phyloP scores from a whole-genome alignment of 2,888 invertebrate genomes.

The Lissocephala sabroskyi region DNA sequence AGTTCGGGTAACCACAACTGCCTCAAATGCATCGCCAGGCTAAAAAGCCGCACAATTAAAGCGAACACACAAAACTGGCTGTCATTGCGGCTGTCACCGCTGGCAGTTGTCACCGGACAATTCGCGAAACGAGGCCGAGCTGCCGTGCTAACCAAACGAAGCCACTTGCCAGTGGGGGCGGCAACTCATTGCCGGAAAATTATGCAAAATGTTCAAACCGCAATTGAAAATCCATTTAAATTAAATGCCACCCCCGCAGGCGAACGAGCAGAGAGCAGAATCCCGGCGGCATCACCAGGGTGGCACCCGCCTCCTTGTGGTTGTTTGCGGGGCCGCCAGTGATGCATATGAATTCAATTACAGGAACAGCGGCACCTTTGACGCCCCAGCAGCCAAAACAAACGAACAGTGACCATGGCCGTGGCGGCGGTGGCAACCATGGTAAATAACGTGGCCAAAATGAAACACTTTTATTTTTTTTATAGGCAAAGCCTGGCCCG shows the following conservation, averaged over 20 bases:
- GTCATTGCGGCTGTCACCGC: constrained; percentile 49
- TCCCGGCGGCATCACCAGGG: too few relatives aligned
- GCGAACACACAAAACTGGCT: constrained; percentile 47
- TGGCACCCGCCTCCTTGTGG: too few relatives aligned
- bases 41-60: constrained; percentile 45
- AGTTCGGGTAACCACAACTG: too few relatives aligned
- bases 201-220: constrained; percentile 69
- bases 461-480: constrained; percentile 51
- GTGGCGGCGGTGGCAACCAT: constrained; percentile 34
- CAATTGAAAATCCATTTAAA: constrained; percentile 71
- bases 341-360: constrained; percentile 71
- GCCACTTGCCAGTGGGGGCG: constrained; percentile 40
- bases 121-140: constrained; percentile 41
- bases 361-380: constrained; percentile 63
- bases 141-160: constrained; percentile 24
- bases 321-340: constrained; percentile 44
- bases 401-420: constrained; percentile 12
- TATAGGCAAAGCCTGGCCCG: constrained; percentile 9
- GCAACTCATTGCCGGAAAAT: constrained; percentile 68
- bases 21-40: too few relatives aligned
- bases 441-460: constrained; percentile 48
- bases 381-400: constrained; percentile 22
- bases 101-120: constrained; percentile 56
- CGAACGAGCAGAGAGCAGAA: constrained; percentile 5
- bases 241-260: constrained; percentile 47